These are phyloP conservation scores for Phenganax subtilis DNA, from an alignment of 92 coral and sea anemone genomes.

Conservation along the genomic window DNA sequence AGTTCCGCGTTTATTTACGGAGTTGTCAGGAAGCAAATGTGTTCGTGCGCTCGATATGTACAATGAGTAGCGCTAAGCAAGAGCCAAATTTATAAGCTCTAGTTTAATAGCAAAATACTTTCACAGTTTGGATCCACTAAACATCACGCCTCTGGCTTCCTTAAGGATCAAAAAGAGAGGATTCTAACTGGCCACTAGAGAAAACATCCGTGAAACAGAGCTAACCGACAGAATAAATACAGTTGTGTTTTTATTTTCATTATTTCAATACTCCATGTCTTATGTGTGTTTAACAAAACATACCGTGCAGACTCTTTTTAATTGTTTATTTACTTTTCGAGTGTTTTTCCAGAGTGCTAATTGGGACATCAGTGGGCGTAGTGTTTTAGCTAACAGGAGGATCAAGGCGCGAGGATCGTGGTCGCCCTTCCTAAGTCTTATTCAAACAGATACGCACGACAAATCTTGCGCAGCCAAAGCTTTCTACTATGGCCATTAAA, in stretches of 20 bases:
- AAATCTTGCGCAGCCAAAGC: neutral
- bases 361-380: conserved; percentile 12
- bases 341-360: neutral
- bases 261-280: neutral
- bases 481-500: neutral
- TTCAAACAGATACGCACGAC: neutral
- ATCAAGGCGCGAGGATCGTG: neutral
- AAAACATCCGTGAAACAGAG: too few species aligned
- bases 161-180: too few species aligned
- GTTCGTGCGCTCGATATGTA: neutral
- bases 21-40: conserved; percentile 5
- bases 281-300: neutral
- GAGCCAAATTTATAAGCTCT: neutral
- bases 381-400: neutral
- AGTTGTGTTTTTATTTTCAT: neutral
- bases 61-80: neutral
- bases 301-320: neutral
- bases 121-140: too few species aligned
- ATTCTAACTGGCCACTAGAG: too few species aligned
- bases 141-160: too few species aligned
- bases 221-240: too few species aligned
- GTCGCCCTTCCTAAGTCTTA: conserved; percentile 5
- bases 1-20: neutral
- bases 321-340: conserved; percentile 10
- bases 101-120: too few species aligned